phyloP scores from a whole-genome alignment of 2,113 vertebrate genomes.

The Plecturocebus donacophilus region DNA sequence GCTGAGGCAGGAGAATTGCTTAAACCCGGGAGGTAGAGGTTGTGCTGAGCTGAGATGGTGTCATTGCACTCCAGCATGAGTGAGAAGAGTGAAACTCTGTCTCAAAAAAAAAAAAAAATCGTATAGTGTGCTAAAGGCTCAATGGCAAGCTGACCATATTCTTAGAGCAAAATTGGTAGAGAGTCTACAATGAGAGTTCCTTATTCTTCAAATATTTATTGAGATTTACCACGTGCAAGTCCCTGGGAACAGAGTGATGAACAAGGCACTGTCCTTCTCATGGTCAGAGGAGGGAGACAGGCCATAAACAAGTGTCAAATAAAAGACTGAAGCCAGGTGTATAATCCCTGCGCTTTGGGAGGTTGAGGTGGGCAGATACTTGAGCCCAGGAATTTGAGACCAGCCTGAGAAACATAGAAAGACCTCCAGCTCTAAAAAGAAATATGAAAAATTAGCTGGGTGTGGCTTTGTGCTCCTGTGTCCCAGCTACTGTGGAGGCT shows the following conservation, averaged over 20 bases:
- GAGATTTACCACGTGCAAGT: background rate
- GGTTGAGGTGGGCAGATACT: background rate
- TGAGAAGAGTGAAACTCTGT: too few species aligned
- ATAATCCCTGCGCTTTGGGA: background rate
- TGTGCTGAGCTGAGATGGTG: rapidly evolving
- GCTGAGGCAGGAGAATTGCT: too few species aligned
- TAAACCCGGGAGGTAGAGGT: too few species aligned
- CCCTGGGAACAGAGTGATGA: background rate
- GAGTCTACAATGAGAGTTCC: background rate
- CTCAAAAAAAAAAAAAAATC: too few species aligned
- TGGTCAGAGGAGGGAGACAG: background rate
- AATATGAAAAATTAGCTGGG: background rate
- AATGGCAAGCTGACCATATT: background rate
- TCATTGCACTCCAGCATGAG: too few species aligned
- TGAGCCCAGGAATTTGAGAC: background rate
- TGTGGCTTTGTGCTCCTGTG: background rate
- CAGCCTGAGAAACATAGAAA: background rate
- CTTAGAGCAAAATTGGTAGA: background rate
- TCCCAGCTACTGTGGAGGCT: background rate
- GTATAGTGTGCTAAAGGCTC: background rate
- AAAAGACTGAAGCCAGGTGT: background rate
- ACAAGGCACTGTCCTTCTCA: background rate
- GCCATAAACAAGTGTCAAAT: background rate
- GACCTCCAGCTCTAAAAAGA: background rate
- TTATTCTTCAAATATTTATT: background rate